Conservation (phyloP, 2,113 vertebrate species). For the Apteryx mantelli region DNA sequence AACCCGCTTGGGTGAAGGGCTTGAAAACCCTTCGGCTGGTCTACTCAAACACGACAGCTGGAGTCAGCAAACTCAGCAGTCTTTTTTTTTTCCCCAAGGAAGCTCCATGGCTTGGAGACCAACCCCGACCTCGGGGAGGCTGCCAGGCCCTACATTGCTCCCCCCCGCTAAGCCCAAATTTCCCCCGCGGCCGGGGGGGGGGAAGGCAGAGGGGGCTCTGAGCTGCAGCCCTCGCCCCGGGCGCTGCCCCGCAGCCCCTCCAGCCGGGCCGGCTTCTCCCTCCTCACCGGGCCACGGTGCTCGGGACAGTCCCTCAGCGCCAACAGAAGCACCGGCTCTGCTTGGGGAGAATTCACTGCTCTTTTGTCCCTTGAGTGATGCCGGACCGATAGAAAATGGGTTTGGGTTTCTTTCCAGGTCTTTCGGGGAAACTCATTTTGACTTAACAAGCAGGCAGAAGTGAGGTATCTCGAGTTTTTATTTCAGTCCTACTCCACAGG, state of each 20-base stretch:
- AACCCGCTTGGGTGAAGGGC: not conserved
- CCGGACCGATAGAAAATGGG: not conserved
- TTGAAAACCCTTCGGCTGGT: not conserved
- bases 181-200: rapidly evolving
- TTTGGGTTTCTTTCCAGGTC: conserved; percentile 14
- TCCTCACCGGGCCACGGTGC: no score
- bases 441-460: not conserved
- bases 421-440: not conserved
- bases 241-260: not conserved
- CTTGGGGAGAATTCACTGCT: not conserved
- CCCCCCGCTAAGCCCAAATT: not conserved
- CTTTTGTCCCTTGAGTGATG: not conserved
- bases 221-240: no score
- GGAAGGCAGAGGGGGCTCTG: rapidly evolving
- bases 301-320: not conserved
- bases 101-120: not conserved
- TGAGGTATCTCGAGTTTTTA: conserved; percentile 71
- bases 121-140: not conserved
- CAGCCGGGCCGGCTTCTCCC: not conserved
- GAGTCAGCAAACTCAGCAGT: not conserved
- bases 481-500: conserved; percentile 60
- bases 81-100: not conserved
- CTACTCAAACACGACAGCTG: rapidly evolving
- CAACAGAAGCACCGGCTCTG: not conserved
- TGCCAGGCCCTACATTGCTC: not conserved